A percentile compares a stretch with the other conserved stretches of the same genome.
phyloP scores from a whole-genome alignment of 2,888 invertebrate genomes.

The Drosophila villosipedis region DNA sequence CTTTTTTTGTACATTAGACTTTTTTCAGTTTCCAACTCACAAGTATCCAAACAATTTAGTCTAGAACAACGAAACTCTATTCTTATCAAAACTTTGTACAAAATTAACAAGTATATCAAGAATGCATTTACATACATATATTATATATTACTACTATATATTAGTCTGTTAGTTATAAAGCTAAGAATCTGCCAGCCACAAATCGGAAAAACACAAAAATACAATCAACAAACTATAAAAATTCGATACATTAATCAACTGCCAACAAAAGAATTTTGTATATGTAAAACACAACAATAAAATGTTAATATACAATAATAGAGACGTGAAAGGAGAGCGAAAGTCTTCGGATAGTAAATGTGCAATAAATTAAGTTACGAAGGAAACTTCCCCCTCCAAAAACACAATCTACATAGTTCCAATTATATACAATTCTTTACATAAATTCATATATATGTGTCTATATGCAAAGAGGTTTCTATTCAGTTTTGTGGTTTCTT shows the following conservation, averaged over 20 bases:
- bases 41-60: slow-evolving; percentile 30
- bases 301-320: slow-evolving; percentile 1
- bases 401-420: slow-evolving; percentile 36
- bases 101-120: slow-evolving; percentile 59
- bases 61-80: slow-evolving; percentile 3
- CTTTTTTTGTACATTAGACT: slow-evolving; percentile 14
- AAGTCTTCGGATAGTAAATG: slow-evolving; percentile 64
- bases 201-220: slow-evolving; percentile 33
- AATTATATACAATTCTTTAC: slow-evolving; percentile 20
- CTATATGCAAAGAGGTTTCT: slow-evolving; percentile 18
- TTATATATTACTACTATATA: slow-evolving; percentile 26
- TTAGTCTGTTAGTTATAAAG: slow-evolving; percentile 41
- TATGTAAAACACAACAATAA: slow-evolving; percentile 25
- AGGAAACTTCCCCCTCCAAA: slow-evolving; percentile 27
- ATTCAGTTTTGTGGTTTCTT: slow-evolving; percentile 48
- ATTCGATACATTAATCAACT: slow-evolving; percentile 33
- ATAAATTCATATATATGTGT: slow-evolving; percentile 22
- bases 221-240: slow-evolving; percentile 73
- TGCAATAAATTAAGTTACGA: slow-evolving; percentile 58
- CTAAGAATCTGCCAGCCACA: slow-evolving; percentile 49
- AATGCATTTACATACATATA: slow-evolving; percentile 51
- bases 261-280: slow-evolving; percentile 59
- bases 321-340: slow-evolving; percentile 53
- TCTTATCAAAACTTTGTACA: slow-evolving; percentile 68
- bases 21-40: slow-evolving; percentile 3